phyloP scores from a whole-genome alignment of 1,140 invertebrate genomes.

The Holotrichia oblita region DNA sequence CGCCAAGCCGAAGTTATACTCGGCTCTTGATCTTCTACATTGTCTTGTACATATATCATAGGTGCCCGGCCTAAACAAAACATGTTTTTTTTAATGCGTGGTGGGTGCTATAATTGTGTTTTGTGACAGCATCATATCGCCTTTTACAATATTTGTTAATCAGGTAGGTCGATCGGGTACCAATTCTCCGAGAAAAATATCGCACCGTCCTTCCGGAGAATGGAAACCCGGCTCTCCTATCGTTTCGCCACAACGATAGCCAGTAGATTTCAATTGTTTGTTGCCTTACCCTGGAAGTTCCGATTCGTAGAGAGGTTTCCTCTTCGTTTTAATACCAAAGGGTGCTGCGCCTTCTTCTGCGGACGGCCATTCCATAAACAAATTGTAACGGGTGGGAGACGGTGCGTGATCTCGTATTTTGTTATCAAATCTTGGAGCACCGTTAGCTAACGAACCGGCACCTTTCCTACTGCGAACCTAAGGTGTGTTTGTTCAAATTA shows the following conservation, averaged over 20 bases:
- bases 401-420: slow-evolving; percentile 18
- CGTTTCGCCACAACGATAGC: no score
- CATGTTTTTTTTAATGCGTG: no score
- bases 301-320: slow-evolving; percentile 2
- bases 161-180: no score
- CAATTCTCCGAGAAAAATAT: no score
- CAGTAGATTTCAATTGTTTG: no score
- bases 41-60: slow-evolving; percentile 47
- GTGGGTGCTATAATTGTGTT: no score
- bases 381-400: not conserved
- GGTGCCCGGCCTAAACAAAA: slow-evolving; percentile 49
- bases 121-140: no score
- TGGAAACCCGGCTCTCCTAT: no score
- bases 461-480: slow-evolving; percentile 31
- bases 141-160: no score
- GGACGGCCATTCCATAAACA: slow-evolving; percentile 1
- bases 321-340: slow-evolving; percentile 2
- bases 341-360: not conserved
- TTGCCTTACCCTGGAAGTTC: slow-evolving; percentile 8
- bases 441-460: slow-evolving; percentile 19
- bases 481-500: no score
- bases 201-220: no score
- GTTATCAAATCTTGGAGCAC: not conserved
- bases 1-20: slow-evolving; percentile 50
- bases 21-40: slow-evolving; percentile 46